Evolutionary conservation across 30 jellyfish, hydroid and myxozoan species (phyloP).

Genomic region (Turritopsis dohrnii): DNA sequence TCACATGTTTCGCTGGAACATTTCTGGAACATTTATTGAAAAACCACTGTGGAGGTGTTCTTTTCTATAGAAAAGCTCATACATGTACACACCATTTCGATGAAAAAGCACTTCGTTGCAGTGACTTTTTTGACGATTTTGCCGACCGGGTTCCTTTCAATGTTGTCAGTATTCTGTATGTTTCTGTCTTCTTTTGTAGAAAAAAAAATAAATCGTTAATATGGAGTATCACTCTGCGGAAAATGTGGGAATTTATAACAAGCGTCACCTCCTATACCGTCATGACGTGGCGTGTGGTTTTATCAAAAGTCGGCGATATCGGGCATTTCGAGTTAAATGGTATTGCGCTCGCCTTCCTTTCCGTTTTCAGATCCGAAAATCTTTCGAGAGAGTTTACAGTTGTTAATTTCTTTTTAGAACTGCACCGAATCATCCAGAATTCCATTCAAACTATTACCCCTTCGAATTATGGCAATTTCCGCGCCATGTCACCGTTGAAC

Average conservation of each 20-base stretch:
- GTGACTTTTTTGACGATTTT: too few relatives aligned
- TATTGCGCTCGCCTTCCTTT: neutral
- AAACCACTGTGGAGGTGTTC: too few relatives aligned
- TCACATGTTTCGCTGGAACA: too few relatives aligned
- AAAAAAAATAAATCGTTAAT: slow-evolving; percentile 15
- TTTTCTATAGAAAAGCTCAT: too few relatives aligned
- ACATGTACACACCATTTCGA: too few relatives aligned
- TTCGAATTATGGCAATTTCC: neutral
- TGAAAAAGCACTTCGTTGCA: too few relatives aligned
- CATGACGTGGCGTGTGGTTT: slow-evolving; percentile 78
- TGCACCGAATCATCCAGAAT: slow-evolving; percentile 13
- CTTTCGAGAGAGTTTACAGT: neutral
- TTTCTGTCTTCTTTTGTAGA: slow-evolving; percentile 11
- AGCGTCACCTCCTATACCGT: slow-evolving; percentile 62
- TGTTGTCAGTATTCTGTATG: too few relatives aligned
- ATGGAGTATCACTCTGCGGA: slow-evolving; percentile 56
- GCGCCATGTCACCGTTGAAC: slow-evolving; percentile 17
- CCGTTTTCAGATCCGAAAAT: too few relatives aligned
- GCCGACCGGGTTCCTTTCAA: too few relatives aligned
- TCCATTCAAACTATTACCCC: slow-evolving; percentile 13
- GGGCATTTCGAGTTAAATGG: slow-evolving; percentile 86
- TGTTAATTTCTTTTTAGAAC: slow-evolving; percentile 10
- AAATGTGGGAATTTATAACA: slow-evolving; percentile 56
- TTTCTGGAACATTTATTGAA: too few relatives aligned
- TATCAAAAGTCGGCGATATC: slow-evolving; percentile 76